These are phyloP conservation scores for Toxotes chatareus DNA, from an alignment of 2,113 vertebrate genomes.

Conservation along the genomic window DNA sequence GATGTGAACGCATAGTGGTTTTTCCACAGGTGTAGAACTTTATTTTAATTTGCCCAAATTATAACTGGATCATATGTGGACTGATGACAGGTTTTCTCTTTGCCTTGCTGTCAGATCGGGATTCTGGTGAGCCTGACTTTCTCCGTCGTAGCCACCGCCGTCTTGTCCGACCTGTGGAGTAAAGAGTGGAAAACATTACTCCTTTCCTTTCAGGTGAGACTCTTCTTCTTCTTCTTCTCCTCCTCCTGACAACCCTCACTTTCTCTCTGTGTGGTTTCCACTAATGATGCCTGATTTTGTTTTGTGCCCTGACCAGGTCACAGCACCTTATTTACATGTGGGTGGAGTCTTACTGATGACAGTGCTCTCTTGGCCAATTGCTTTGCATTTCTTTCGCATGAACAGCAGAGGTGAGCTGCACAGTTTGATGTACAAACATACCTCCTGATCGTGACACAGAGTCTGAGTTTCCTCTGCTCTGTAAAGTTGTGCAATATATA, in stretches of 20 bases:
- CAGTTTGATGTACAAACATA: not conserved
- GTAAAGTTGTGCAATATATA: too few relatives aligned
- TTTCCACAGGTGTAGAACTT: too few relatives aligned
- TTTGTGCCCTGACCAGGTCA: slow-evolving; percentile 75
- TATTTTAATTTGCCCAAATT: too few relatives aligned
- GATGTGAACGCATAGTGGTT: too few relatives aligned
- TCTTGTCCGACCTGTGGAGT: slow-evolving; percentile 84
- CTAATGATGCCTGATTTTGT: not conserved
- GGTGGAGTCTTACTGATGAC: slow-evolving; percentile 86
- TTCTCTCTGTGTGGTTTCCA: not conserved
- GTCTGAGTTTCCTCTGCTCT: too few relatives aligned
- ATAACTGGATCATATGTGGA: too few relatives aligned
- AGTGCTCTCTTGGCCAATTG: slow-evolving; percentile 87
- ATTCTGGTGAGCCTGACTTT: slow-evolving; percentile 82
- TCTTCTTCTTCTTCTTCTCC: not conserved
- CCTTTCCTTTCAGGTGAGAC: slow-evolving; percentile 88
- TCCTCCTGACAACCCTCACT: rapidly evolving
- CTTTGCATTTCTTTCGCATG: slow-evolving; percentile 87
- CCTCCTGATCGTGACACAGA: too few relatives aligned
- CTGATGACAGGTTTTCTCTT: too few relatives aligned
- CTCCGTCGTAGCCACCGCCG: slow-evolving; percentile 75
- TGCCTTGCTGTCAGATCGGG: slow-evolving; percentile 77
- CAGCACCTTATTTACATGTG: slow-evolving; percentile 89
- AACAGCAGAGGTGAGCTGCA: slow-evolving; percentile 80
- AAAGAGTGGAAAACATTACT: slow-evolving; percentile 85